Conservation (phyloP, 2,113 vertebrate species). For the Columbina picui region DNA sequence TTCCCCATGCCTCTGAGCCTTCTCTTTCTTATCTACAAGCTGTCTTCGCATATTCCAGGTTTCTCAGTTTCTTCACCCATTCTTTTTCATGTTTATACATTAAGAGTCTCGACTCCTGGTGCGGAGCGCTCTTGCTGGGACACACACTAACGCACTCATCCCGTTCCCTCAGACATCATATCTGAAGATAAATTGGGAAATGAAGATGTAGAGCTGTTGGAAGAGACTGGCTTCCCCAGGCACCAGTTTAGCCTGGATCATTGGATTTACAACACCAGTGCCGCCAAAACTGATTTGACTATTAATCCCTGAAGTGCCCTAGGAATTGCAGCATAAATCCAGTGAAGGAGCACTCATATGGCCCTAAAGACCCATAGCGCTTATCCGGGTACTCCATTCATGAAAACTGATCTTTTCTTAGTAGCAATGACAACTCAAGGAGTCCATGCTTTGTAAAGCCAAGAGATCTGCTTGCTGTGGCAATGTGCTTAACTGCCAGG, state of each 20-base stretch:
- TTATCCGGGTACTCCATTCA: constrained; percentile 33
- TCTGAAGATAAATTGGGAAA: constrained; percentile 36
- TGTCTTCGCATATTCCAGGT: background rate
- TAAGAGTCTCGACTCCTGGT: rapidly evolving
- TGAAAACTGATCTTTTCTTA: background rate
- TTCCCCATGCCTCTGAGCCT: background rate
- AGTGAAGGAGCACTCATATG: constrained; percentile 37
- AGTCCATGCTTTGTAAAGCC: background rate
- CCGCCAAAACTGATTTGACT: constrained; percentile 23
- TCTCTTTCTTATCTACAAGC: background rate
- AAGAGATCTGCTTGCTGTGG: background rate
- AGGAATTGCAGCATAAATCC: constrained; percentile 43
- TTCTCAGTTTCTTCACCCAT: background rate
- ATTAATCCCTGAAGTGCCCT: constrained; percentile 44
- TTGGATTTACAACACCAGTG: constrained; percentile 65
- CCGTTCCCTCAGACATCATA: background rate
- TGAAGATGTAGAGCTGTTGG: constrained; percentile 49
- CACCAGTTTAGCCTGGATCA: constrained; percentile 54
- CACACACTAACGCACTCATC: background rate
- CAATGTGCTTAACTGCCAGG: background rate
- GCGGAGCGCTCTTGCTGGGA: background rate
- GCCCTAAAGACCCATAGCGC: constrained; percentile 11
- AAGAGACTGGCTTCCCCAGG: constrained; percentile 34
- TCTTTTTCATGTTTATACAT: background rate
- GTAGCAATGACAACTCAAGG: constrained; percentile 25